Evolutionary conservation across 2,797 vertebrate species (phyloP).

Genomic region (Aldrovandia affinis): DNA sequence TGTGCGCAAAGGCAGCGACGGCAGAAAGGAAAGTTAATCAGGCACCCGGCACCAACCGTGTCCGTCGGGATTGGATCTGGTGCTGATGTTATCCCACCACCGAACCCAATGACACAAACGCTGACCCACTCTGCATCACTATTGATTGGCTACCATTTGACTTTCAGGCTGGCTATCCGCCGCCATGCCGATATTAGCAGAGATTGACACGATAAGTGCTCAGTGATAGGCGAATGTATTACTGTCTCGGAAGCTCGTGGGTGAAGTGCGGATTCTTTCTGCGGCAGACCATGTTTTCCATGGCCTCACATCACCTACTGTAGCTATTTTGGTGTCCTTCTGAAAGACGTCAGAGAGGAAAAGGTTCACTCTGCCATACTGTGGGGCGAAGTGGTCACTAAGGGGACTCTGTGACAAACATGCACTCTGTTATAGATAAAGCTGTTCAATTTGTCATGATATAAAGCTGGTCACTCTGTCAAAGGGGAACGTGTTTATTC

Average conservation of each 20-base stretch:
- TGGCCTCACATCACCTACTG: neutral
- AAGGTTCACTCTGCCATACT: no score
- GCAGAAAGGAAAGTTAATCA: neutral
- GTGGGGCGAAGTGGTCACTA: no score
- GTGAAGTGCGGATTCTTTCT: neutral
- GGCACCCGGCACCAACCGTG: neutral
- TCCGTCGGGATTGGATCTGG: neutral
- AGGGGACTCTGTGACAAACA: no score
- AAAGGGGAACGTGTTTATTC: no score
- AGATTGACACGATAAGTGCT: slow-evolving; percentile 1
- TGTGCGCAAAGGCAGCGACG: neutral
- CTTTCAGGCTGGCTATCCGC: neutral
- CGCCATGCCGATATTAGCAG: slow-evolving; percentile 4
- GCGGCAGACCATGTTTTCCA: neutral
- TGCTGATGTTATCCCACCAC: neutral
- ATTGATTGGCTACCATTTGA: neutral
- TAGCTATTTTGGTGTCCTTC: neutral
- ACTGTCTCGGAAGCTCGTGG: neutral
- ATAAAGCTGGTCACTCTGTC: no score
- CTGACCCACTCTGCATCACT: neutral
- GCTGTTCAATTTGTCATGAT: no score
- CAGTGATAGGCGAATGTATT: neutral
- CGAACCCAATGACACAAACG: slow-evolving; percentile 6
- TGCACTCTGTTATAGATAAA: no score
- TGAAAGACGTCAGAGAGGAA: neutral